Conservation (phyloP, 2,113 vertebrate genomes). For the Climacteris rufus region DNA sequence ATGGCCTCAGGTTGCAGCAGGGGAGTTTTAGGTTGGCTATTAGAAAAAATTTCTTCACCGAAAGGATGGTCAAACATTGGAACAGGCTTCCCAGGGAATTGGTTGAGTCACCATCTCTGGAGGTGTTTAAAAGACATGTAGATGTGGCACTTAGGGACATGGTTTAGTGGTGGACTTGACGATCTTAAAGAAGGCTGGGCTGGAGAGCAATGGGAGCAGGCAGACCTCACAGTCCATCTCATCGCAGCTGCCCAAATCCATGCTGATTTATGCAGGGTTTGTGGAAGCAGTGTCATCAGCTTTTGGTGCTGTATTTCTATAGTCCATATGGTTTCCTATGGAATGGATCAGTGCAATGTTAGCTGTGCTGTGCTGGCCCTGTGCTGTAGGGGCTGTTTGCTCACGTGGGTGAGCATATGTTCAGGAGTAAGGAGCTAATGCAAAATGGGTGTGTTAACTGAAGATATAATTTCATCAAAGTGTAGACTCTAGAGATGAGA, state of each 20-base stretch:
- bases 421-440: not conserved
- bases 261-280: not conserved
- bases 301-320: not conserved
- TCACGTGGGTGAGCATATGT: not conserved
- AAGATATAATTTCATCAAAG: not conserved
- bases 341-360: not conserved
- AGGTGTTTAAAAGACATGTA: not conserved
- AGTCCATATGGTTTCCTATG: rapidly evolving
- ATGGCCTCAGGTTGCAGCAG: not conserved
- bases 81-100: not conserved
- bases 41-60: not conserved
- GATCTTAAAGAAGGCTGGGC: too few relatives aligned
- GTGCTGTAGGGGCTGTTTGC: not conserved
- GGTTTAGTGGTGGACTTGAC: not conserved
- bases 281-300: not conserved
- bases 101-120: not conserved
- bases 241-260: not conserved
- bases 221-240: not conserved
- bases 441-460: not conserved
- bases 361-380: not conserved
- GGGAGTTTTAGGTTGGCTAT: not conserved
- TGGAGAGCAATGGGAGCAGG: not conserved
- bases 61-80: not conserved
- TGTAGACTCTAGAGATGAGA: not conserved
- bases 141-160: not conserved